Percentiles rank a stretch among this genome's conserved stretches.
Evolutionary conservation across 2,888 invertebrate genomes (phyloP).

Genomic region (Azorinus chamasolen): DNA sequence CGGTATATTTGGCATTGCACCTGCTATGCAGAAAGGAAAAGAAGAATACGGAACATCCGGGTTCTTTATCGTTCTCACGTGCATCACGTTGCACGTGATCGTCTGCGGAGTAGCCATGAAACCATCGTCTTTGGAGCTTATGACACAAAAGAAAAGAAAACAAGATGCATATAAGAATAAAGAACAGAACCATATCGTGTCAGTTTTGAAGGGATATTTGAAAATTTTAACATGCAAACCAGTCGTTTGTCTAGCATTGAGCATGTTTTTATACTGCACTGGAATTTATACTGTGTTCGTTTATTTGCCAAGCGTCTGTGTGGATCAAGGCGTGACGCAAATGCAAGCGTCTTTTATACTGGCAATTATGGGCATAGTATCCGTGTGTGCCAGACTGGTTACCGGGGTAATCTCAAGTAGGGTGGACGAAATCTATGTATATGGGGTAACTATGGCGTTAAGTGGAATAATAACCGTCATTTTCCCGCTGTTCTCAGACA

Average conservation of each 20-base stretch:
- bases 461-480: constrained; percentile 14
- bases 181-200: not conserved
- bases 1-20: constrained; percentile 44
- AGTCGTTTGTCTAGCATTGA: constrained; percentile 26
- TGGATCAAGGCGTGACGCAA: constrained; percentile 22
- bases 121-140: constrained; percentile 38
- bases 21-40: constrained; percentile 18
- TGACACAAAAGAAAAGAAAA: constrained; percentile 13
- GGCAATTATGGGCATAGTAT: constrained; percentile 36
- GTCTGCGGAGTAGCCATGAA: constrained; percentile 31
- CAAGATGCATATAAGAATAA: not conserved
- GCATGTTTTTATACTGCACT: constrained; percentile 37
- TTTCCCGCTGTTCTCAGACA: constrained; percentile 26
- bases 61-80: constrained; percentile 42
- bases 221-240: constrained; percentile 29
- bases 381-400: constrained; percentile 38
- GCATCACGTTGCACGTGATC: constrained; percentile 39
- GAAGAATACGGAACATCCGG: constrained; percentile 29
- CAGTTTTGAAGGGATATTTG: constrained; percentile 9
- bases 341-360: constrained; percentile 45
- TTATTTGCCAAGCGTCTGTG: constrained; percentile 42
- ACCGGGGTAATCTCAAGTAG: constrained; percentile 32
- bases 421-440: constrained; percentile 34
- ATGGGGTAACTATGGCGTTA: constrained; percentile 30
- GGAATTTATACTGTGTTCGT: constrained; percentile 47